These are phyloP conservation scores for Tenthredo livida DNA, from an alignment of 2,888 invertebrate species.

Conservation along the genomic window DNA sequence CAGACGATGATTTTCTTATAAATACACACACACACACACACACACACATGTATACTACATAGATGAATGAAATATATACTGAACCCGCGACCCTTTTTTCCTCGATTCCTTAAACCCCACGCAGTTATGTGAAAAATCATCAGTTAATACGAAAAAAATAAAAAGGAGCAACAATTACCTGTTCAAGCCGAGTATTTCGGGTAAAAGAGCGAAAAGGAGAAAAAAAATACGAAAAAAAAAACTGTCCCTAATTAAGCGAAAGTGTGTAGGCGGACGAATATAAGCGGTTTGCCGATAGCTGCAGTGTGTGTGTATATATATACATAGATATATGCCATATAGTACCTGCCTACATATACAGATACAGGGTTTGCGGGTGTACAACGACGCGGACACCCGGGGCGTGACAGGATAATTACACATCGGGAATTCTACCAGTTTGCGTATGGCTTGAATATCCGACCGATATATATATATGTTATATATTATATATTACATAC, in stretches of 20 bases:
- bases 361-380: neutral
- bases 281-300: conserved; percentile 14
- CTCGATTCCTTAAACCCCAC: neutral
- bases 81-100: neutral
- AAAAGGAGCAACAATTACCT: neutral
- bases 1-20: too few relatives aligned
- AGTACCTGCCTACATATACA: neutral
- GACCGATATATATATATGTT: neutral
- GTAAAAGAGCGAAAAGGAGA: neutral
- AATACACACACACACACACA: neutral
- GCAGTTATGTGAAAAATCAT: neutral
- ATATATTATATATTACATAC: too few relatives aligned
- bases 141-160: neutral
- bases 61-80: neutral
- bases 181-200: neutral
- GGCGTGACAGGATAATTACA: conserved; percentile 42
- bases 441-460: neutral
- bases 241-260: conserved; percentile 31
- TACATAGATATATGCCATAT: neutral
- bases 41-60: neutral
- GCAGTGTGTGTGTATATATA: neutral
- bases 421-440: conserved; percentile 31
- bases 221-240: neutral
- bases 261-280: conserved; percentile 33
- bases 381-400: conserved; percentile 32